Percentiles rank a stretch among this genome's conserved stretches.
Conservation (phyloP, 2,888 invertebrate species). For the Drosophila leonis region DNA sequence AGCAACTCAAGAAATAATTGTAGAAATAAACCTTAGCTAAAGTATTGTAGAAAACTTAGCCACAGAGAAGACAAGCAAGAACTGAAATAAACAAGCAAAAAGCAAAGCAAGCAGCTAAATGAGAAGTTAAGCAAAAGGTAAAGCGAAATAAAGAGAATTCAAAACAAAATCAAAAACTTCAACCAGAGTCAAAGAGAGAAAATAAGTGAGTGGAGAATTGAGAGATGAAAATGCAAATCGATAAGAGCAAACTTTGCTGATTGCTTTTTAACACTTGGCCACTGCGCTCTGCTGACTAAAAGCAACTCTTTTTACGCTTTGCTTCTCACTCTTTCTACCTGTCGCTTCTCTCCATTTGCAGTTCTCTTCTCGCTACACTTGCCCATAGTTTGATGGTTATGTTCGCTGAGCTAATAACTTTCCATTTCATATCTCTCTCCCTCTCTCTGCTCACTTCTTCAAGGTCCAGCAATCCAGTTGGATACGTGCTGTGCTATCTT, state of each 20-base stretch:
- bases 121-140: not conserved
- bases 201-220: not conserved
- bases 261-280: conserved; percentile 1
- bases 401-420: not conserved
- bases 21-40: not conserved
- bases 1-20: not conserved
- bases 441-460: not conserved
- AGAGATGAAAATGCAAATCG: conserved; percentile 2
- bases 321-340: no score
- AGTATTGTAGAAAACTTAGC: not conserved
- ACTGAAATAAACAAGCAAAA: not conserved
- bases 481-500: not conserved
- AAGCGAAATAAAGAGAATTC: not conserved
- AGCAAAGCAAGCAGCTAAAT: not conserved
- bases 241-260: not conserved
- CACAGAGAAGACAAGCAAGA: not conserved
- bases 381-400: not conserved
- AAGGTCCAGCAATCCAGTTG: conserved; percentile 1
- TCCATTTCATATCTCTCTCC: not conserved
- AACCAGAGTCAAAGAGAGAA: not conserved
- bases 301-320: not conserved
- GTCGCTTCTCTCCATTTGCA: not conserved
- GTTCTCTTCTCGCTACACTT: not conserved
- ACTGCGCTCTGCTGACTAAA: not conserved
- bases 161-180: not conserved